phyloP scores from a whole-genome alignment of 2,113 vertebrate species.

The Sclerurus mexicanus region DNA sequence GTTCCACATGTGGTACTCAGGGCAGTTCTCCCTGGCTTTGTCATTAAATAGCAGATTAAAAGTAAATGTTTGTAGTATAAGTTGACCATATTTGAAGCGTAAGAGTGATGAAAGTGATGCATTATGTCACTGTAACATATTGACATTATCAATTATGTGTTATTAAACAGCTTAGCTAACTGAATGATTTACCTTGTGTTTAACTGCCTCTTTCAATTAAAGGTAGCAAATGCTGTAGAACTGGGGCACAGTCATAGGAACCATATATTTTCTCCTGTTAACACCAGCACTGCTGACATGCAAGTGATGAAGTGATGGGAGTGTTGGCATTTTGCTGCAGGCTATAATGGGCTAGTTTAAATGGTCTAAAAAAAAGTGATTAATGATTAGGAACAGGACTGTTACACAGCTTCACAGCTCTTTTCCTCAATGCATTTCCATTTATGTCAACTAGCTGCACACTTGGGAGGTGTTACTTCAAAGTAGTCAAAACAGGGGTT shows the following conservation, averaged over 20 bases:
- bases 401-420: constrained; percentile 38
- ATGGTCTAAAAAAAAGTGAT: constrained; percentile 58
- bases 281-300: constrained; percentile 60
- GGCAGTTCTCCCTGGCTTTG: not conserved
- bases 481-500: not conserved
- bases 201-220: constrained; percentile 77
- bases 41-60: constrained; percentile 40
- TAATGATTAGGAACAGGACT: constrained; percentile 63
- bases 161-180: constrained; percentile 72
- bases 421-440: constrained; percentile 41
- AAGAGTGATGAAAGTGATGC: constrained; percentile 67
- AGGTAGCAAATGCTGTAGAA: constrained; percentile 65
- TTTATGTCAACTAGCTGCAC: constrained; percentile 22
- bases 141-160: constrained; percentile 72
- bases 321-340: constrained; percentile 66
- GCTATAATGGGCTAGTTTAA: constrained; percentile 65
- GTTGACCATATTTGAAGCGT: constrained; percentile 17
- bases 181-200: constrained; percentile 74
- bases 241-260: constrained; percentile 48
- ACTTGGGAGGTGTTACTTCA: constrained; percentile 57
- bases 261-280: constrained; percentile 76
- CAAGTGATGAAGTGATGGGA: constrained; percentile 45
- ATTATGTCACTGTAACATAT: constrained; percentile 54
- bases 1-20: not conserved
- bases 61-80: constrained; percentile 29